A percentile compares a stretch with the other conserved stretches of the same genome.
These are phyloP conservation scores for Erpetoichthys calabaricus DNA, from an alignment of 2,797 vertebrate species.

Conservation along the genomic window DNA sequence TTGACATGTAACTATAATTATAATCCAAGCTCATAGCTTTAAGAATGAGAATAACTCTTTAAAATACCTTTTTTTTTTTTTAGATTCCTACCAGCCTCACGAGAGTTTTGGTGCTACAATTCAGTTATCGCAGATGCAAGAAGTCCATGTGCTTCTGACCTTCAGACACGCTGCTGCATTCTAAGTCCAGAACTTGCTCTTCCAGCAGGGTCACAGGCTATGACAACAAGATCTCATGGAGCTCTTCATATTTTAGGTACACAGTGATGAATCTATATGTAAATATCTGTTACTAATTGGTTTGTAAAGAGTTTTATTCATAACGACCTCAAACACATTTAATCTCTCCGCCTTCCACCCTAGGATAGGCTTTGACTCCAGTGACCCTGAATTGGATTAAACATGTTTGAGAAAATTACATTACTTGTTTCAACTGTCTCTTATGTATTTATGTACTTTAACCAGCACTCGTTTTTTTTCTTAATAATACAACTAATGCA, in stretches of 20 bases:
- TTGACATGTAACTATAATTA: too few species aligned
- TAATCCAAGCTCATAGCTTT: too few species aligned
- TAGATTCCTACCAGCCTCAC: slow-evolving; percentile 75
- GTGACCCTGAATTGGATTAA: too few species aligned
- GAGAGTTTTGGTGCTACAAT: slow-evolving; percentile 94
- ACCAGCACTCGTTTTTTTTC: too few species aligned
- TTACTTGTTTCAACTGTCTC: too few species aligned
- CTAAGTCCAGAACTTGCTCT: slow-evolving; percentile 89
- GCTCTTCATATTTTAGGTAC: slow-evolving; percentile 92
- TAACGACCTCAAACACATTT: neutral
- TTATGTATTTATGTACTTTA: too few species aligned
- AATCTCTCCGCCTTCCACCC: neutral
- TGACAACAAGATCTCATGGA: slow-evolving; percentile 89
- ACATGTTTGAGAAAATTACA: too few species aligned
- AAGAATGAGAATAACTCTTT: too few species aligned
- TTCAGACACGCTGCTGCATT: slow-evolving; percentile 84
- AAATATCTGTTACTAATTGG: neutral
- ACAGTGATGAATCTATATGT: neutral
- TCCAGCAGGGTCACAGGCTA: slow-evolving; percentile 79
- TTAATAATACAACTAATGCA: too few species aligned
- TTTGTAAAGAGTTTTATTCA: neutral
- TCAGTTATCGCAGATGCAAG: slow-evolving; percentile 91
- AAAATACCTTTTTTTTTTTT: neutral
- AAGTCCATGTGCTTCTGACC: slow-evolving; percentile 74
- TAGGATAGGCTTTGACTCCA: neutral